A percentile compares a stretch with the other conserved stretches of the same genome.
These are phyloP conservation scores for Pherbina coryleti DNA, from an alignment of 2,888 invertebrate genomes.

Conservation along the genomic window DNA sequence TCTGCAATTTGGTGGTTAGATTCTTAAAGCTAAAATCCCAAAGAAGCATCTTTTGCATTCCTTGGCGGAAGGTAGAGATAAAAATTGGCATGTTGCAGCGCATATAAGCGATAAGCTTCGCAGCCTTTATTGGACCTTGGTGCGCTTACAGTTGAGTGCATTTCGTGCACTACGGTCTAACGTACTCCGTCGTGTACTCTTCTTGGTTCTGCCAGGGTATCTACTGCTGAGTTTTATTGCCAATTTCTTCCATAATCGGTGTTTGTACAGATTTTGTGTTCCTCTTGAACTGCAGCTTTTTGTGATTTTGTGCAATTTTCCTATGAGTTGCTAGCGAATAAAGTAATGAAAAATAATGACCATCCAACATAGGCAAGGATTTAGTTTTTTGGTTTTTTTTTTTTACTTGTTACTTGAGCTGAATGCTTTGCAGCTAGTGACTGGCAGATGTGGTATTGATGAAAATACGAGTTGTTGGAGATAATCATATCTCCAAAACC, in stretches of 20 bases:
- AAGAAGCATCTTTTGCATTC: slow-evolving; percentile 23
- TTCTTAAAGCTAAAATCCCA: slow-evolving; percentile 7
- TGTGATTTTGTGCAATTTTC: slow-evolving; percentile 24
- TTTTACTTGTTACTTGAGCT: not conserved
- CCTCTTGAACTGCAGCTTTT: not conserved
- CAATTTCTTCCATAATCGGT: slow-evolving; percentile 19
- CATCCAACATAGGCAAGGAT: not conserved
- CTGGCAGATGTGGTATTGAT: slow-evolving; percentile 14
- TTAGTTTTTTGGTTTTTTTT: not conserved
- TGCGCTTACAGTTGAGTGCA: not conserved
- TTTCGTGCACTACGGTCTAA: not conserved
- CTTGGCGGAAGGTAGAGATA: slow-evolving; percentile 8
- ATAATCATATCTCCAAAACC: not conserved
- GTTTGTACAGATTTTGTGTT: not conserved
- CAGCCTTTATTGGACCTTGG: slow-evolving; percentile 15
- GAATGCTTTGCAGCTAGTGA: not conserved
- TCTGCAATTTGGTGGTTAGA: slow-evolving; percentile 13
- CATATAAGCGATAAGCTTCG: slow-evolving; percentile 24
- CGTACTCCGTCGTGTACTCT: no score
- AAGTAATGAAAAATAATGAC: slow-evolving; percentile 39
- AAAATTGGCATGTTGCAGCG: slow-evolving; percentile 16
- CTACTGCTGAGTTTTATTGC: not conserved
- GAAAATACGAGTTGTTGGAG: slow-evolving; percentile 8
- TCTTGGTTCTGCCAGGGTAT: not conserved
- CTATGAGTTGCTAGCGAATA: slow-evolving; percentile 31